These are phyloP conservation scores for Muricea muricata DNA, from an alignment of 92 coral and sea anemone species.

Conservation along the genomic window DNA sequence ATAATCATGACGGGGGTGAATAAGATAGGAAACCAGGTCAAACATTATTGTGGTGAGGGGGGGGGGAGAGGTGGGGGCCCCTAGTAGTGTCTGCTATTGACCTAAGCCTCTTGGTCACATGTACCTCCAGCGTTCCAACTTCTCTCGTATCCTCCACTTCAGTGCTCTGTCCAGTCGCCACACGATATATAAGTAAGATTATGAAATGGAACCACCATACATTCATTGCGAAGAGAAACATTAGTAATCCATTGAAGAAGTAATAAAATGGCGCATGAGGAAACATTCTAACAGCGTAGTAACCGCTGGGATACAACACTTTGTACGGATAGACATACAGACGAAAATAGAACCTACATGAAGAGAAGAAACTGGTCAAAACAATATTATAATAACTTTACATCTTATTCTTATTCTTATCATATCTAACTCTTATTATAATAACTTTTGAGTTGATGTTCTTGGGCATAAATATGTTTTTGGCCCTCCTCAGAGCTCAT, in stretches of 20 bases:
- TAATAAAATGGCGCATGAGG: constrained; percentile 87
- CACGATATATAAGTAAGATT: constrained; percentile 82
- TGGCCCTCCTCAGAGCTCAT: too few species aligned
- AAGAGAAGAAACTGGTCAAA: background rate
- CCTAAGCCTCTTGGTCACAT: too few species aligned
- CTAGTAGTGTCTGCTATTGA: too few species aligned
- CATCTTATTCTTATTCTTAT: too few species aligned
- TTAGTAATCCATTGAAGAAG: constrained; percentile 86
- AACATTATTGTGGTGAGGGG: too few species aligned
- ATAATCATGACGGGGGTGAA: too few species aligned
- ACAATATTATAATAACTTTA: too few species aligned
- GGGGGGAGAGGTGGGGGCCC: too few species aligned
- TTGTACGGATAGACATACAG: constrained; percentile 82
- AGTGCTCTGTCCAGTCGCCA: constrained; percentile 71
- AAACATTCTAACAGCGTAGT: constrained; percentile 23
- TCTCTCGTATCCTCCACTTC: constrained; percentile 88
- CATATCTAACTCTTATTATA: too few species aligned
- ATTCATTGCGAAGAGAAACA: constrained; percentile 84
- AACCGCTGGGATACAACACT: constrained; percentile 76
- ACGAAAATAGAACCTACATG: constrained; percentile 81
- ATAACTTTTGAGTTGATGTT: too few species aligned
- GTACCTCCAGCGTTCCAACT: constrained; percentile 58
- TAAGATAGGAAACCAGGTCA: too few species aligned
- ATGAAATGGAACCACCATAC: constrained; percentile 92
- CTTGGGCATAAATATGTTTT: too few species aligned